A percentile compares a stretch with the other conserved stretches of the same genome.
Conservation (phyloP, 2,888 invertebrate species). For the Ypsolopha sequella region DNA sequence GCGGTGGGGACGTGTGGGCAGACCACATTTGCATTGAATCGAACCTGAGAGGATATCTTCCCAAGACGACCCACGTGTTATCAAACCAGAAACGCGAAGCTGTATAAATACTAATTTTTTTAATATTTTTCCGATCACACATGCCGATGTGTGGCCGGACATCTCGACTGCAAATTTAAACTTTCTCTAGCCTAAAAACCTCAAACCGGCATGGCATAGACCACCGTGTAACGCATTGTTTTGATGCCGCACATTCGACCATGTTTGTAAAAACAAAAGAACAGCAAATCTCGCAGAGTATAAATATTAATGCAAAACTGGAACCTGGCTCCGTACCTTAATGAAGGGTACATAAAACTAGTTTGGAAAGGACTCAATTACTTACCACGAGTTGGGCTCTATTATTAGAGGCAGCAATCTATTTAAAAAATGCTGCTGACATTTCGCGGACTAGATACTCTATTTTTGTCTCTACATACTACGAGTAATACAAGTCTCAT, state of each 20-base stretch:
- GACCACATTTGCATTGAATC: constrained; percentile 61
- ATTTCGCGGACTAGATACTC: no score
- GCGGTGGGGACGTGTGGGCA: constrained; percentile 41
- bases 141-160: constrained; percentile 24
- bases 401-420: background rate
- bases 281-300: background rate
- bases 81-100: background rate
- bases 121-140: background rate
- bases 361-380: background rate
- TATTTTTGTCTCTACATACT: no score
- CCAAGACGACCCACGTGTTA: constrained; percentile 1
- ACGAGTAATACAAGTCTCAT: no score
- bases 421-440: background rate
- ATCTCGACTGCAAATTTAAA: constrained; percentile 51
- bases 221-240: constrained; percentile 35
- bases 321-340: background rate
- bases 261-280: constrained; percentile 7
- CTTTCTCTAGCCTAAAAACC: constrained; percentile 70
- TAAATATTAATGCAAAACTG: background rate
- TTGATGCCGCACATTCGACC: constrained; percentile 28
- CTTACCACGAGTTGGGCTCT: background rate
- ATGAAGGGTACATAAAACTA: constrained; percentile 7
- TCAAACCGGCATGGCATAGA: constrained; percentile 41
- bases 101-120: background rate
- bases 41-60: constrained; percentile 20